These are phyloP conservation scores for Pristionchus entomophagus DNA, from an alignment of 2,888 invertebrate species.

Conservation along the genomic window DNA sequence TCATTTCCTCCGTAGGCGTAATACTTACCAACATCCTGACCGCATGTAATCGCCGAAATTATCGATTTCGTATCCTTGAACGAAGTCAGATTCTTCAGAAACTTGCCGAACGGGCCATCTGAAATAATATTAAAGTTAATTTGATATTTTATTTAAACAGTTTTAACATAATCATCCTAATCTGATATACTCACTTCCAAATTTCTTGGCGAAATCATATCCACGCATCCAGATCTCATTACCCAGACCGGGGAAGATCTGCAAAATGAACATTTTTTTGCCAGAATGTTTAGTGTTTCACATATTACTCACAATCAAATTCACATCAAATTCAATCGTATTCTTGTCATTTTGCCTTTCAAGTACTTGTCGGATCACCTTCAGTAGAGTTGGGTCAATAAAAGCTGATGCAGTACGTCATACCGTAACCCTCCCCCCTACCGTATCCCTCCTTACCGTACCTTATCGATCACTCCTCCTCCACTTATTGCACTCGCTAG, in stretches of 20 bases:
- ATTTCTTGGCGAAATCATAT: background rate
- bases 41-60: conserved; percentile 1
- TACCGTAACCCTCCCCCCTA: background rate
- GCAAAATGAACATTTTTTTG: background rate
- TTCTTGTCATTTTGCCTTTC: background rate
- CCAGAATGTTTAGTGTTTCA: too few relatives aligned
- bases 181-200: background rate
- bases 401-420: background rate
- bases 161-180: too few relatives aligned
- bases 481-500: background rate
- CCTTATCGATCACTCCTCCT: background rate
- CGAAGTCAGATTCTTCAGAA: background rate
- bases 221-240: background rate
- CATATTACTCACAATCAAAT: too few relatives aligned
- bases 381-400: background rate
- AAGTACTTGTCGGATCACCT: background rate
- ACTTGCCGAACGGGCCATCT: conserved; percentile 7
- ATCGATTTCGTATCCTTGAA: background rate
- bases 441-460: background rate
- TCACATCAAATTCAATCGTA: background rate
- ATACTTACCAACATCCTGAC: background rate
- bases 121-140: background rate
- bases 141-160: too few relatives aligned
- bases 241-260: background rate
- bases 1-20: too few relatives aligned